phyloP scores from a whole-genome alignment of 2,888 invertebrate genomes.

The Thyatira batis region DNA sequence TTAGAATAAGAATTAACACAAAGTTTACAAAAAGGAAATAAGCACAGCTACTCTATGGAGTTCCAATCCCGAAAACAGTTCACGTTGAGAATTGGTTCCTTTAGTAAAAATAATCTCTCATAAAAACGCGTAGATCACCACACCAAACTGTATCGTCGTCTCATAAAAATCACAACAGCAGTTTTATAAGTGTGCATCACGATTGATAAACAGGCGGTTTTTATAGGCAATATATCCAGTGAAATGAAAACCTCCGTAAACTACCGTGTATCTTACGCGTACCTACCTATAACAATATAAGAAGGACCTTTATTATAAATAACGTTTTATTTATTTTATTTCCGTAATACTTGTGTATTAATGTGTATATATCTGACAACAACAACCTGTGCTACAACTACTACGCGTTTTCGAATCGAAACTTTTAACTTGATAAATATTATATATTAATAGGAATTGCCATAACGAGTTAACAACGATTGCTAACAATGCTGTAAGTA shows the following conservation, averaged over 20 bases:
- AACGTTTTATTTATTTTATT: neutral
- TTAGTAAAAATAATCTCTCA: slow-evolving; percentile 23
- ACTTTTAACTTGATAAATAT: neutral
- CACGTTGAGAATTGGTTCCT: too few relatives aligned
- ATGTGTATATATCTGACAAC: too few relatives aligned
- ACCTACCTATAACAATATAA: too few relatives aligned
- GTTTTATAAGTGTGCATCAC: slow-evolving; percentile 1
- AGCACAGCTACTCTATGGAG: too few relatives aligned
- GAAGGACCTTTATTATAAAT: too few relatives aligned
- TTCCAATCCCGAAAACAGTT: too few relatives aligned
- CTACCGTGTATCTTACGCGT: neutral
- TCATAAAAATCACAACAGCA: slow-evolving; percentile 12
- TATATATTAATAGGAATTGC: neutral
- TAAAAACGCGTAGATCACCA: slow-evolving; percentile 26
- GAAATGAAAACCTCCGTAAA: slow-evolving; percentile 1
- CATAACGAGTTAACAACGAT: neutral
- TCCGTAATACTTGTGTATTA: too few relatives aligned
- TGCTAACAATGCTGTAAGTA: too few relatives aligned
- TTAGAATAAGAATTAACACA: too few relatives aligned
- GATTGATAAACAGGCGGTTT: slow-evolving; percentile 1
- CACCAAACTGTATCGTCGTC: slow-evolving; percentile 9
- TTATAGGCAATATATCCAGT: slow-evolving; percentile 1
- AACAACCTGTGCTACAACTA: too few relatives aligned
- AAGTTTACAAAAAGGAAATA: too few relatives aligned
- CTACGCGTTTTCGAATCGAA: too few relatives aligned